phyloP scores from a whole-genome alignment of 2,797 vertebrate species.

The Myiotriccus ornatus region DNA sequence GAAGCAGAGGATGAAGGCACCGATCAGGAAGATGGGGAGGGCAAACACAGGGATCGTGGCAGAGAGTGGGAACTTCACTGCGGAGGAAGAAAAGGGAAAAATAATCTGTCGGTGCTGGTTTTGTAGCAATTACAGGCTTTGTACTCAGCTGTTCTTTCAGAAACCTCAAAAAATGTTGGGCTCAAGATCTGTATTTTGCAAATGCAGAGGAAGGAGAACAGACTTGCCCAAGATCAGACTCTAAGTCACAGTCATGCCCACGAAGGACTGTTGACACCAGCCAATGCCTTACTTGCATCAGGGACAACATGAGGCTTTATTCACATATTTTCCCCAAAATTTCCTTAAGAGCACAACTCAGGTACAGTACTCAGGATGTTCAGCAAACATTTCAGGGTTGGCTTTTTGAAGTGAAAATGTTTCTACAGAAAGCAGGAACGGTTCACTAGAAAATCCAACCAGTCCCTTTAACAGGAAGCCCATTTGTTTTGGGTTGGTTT shows the following conservation, averaged over 20 bases:
- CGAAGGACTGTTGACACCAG: background rate
- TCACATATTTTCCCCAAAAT: background rate
- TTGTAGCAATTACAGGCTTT: background rate
- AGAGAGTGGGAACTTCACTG: background rate
- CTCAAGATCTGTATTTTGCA: background rate
- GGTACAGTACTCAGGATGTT: background rate
- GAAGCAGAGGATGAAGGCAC: background rate
- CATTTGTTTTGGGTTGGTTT: no score
- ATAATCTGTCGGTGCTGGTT: background rate
- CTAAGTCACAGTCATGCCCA: background rate
- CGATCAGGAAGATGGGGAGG: background rate
- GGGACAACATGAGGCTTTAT: background rate
- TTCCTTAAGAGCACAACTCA: background rate
- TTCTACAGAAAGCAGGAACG: background rate
- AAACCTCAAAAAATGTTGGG: background rate
- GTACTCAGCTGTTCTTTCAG: background rate
- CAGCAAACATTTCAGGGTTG: background rate
- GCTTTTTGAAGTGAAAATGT: background rate
- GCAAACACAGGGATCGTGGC: background rate
- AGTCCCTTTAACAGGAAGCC: background rate
- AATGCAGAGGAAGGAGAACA: background rate
- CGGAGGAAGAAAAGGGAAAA: background rate
- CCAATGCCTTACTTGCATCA: background rate
- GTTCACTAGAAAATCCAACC: background rate
- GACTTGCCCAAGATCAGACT: background rate